Evolutionary conservation across 37 sponge, comb jelly and placozoan genomes (phyloP).

Genomic region (Cladorhizidae sp.): DNA sequence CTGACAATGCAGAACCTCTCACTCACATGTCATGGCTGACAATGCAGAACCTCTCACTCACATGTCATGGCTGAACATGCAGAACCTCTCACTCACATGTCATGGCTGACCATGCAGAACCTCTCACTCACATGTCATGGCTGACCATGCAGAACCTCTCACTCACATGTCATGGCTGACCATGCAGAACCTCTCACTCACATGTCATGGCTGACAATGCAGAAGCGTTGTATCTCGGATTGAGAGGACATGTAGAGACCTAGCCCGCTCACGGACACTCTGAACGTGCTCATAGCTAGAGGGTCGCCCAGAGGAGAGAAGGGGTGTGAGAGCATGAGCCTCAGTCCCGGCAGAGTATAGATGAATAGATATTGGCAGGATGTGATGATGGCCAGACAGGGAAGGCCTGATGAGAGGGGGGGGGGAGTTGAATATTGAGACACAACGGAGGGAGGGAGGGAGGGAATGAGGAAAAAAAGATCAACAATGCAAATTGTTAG

Average conservation of each 20-base stretch:
- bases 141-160: no score
- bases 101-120: no score
- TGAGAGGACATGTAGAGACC: conserved; percentile 43
- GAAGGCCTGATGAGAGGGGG: conserved; percentile 25
- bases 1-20: no score
- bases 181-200: conserved; percentile 4
- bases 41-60: no score
- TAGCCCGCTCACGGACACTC: conserved; percentile 39
- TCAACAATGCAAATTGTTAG: not conserved
- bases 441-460: not conserved
- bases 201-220: conserved; percentile 38
- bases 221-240: conserved; percentile 43
- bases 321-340: conserved; percentile 5
- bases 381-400: conserved; percentile 28
- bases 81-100: no score
- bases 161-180: no score
- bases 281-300: conserved; percentile 30
- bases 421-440: no score
- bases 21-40: no score
- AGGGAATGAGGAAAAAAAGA: not conserved
- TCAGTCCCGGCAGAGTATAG: conserved; percentile 36
- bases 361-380: conserved; percentile 20
- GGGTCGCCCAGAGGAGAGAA: conserved; percentile 20
- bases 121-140: no score
- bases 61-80: no score